These are phyloP conservation scores for Fragum fragum DNA, from an alignment of 2,888 invertebrate species.

Conservation along the genomic window DNA sequence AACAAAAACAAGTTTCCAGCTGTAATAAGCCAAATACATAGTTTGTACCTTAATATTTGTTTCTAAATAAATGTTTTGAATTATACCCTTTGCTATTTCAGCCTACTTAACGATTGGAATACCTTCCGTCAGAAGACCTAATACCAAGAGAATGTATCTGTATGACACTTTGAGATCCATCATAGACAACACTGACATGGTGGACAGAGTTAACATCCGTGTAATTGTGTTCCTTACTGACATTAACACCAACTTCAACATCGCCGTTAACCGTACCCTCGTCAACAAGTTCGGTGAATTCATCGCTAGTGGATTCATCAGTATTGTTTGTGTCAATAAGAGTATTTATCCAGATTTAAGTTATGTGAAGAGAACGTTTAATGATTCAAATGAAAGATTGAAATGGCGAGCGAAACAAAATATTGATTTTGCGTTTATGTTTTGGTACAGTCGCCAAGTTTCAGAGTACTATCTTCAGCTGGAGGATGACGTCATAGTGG, in stretches of 20 bases:
- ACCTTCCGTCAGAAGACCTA: constrained; percentile 85
- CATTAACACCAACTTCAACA: constrained; percentile 76
- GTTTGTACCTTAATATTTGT: not conserved
- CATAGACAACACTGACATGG: constrained; percentile 79
- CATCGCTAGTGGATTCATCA: constrained; percentile 84
- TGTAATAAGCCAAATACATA: not conserved
- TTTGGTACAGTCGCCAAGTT: constrained; percentile 80
- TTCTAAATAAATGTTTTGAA: not conserved
- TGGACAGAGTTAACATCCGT: constrained; percentile 79
- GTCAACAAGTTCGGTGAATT: constrained; percentile 64
- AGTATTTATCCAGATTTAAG: constrained; percentile 76
- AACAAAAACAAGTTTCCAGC: not conserved
- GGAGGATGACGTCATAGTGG: constrained; percentile 86
- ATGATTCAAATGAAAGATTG: constrained; percentile 83
- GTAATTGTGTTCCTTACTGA: constrained; percentile 86
- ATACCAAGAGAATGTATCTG: constrained; percentile 83
- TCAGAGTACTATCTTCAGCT: constrained; percentile 85
- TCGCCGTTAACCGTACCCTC: constrained; percentile 60
- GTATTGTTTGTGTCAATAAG: constrained; percentile 81
- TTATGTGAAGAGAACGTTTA: constrained; percentile 79
- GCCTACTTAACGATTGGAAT: constrained; percentile 87
- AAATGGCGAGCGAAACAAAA: constrained; percentile 87
- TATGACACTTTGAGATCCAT: constrained; percentile 85
- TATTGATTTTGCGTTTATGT: constrained; percentile 86
- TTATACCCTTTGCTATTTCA: constrained; percentile 52